Evolutionary conservation across 2,113 vertebrate genomes (phyloP).

Genomic region (Larimichthys crocea): DNA sequence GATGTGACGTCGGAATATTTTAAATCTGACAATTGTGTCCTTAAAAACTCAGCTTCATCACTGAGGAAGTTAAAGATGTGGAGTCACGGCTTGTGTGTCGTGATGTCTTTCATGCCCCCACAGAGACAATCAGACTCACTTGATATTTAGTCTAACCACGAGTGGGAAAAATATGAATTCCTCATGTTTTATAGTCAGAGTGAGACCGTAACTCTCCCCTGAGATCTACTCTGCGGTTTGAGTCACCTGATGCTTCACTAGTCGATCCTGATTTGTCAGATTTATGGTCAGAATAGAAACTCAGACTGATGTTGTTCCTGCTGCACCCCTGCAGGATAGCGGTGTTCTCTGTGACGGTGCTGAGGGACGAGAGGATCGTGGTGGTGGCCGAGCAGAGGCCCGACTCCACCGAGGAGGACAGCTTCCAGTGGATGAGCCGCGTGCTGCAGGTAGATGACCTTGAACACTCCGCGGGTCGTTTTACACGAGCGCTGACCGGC

Average conservation of each 20-base stretch:
- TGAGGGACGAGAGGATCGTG: constrained; percentile 97
- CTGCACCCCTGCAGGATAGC: constrained; percentile 89
- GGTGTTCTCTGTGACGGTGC: constrained; percentile 96
- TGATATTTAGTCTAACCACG: too few relatives aligned
- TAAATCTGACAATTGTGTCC: not conserved
- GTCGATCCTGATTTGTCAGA: too few relatives aligned
- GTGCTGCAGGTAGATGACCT: constrained; percentile 90
- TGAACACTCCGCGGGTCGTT: not conserved
- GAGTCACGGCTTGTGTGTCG: too few relatives aligned
- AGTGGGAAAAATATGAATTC: too few relatives aligned
- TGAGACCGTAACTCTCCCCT: too few relatives aligned
- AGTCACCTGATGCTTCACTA: too few relatives aligned
- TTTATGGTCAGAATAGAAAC: not conserved
- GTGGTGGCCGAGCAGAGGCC: constrained; percentile 98
- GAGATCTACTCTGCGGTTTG: too few relatives aligned
- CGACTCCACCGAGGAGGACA: constrained; percentile 98
- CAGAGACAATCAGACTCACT: too few relatives aligned
- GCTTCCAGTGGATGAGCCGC: constrained; percentile 99
- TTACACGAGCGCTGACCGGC: too few relatives aligned
- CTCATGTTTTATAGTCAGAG: too few relatives aligned
- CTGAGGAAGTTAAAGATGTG: too few relatives aligned
- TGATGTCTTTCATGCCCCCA: too few relatives aligned
- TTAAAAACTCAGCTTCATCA: not conserved
- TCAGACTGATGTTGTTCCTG: not conserved
- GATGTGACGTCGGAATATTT: not conserved